Evolutionary conservation across 2,113 vertebrate species (phyloP), one percentile per base, ranked within the genome.

Genomic region (Sturnus vulgaris): DNA sequence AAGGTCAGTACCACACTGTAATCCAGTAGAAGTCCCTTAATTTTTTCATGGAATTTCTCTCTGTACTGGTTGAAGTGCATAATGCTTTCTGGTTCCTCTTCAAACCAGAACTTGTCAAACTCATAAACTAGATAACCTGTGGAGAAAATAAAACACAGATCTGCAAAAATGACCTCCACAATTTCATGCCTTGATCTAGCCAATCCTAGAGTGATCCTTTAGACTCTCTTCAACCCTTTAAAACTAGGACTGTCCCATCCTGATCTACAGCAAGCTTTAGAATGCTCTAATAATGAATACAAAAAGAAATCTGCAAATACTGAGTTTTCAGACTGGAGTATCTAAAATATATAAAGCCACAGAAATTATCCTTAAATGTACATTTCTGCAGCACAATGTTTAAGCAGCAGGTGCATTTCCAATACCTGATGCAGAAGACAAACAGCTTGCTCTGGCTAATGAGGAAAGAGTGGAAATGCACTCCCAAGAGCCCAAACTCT

Each of bases 21-120:
- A 90, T 98, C 98, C 97, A 98, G 96, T 7, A 99, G 97, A 21
- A 98, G 98, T 75, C 95, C 95, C 97, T 99, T 99, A 90, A 99
- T 97, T 85, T 98, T 98, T 86, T 98, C 98, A 68, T 99, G 99
- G 95, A 99, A 99, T 96, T 99, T 99, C 94, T 99, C 99, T 98
- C 99, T 98, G 97, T 99, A 99, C 9, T 98, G 98, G 89, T 99
- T 99, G 97, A 99, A 99, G 92, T 99, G 98, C 99, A 99, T 99
- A 97, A 99, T 99, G 97, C 99, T 99, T 95, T 99, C 98, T 31
- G 99, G 99, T 89, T 99, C 98, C 96, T 99, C 99, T 90, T 99
- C 97, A 96, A 99, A 97, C 99, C 99, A 99, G 98, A 99, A 99
- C 85, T 98, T 99, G 97, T 99, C 99, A 95, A 99, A 99, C 93